Evolutionary conservation across 2,888 invertebrate genomes (phyloP).

Genomic region (Galerucella calmariensis): DNA sequence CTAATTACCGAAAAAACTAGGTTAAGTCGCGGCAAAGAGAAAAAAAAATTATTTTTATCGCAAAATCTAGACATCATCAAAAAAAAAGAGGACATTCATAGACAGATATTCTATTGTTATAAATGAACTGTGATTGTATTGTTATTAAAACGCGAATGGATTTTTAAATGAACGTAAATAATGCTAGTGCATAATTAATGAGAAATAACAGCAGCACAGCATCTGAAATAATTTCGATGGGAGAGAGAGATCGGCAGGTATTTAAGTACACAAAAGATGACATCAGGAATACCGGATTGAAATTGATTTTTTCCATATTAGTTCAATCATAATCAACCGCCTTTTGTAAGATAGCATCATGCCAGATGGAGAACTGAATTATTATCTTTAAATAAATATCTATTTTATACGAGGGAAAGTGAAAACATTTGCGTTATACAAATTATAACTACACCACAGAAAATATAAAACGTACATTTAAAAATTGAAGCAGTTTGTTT

Average conservation of each 20-base stretch:
- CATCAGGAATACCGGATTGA: neutral
- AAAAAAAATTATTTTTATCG: slow-evolving; percentile 28
- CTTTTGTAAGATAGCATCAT: slow-evolving; percentile 1
- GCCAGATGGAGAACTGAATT: neutral
- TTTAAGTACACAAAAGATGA: slow-evolving; percentile 2
- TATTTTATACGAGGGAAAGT: neutral
- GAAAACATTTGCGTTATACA: neutral
- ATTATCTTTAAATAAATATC: neutral
- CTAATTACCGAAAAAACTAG: slow-evolving; percentile 28
- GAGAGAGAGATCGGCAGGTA: neutral
- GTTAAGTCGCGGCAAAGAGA: slow-evolving; percentile 22
- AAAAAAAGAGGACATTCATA: slow-evolving; percentile 15
- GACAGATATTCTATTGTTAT: slow-evolving; percentile 28
- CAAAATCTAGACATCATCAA: slow-evolving; percentile 28
- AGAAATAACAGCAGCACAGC: neutral
- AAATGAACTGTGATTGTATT: slow-evolving; percentile 15
- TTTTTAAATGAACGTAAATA: slow-evolving; percentile 5
- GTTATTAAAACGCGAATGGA: slow-evolving; percentile 23
- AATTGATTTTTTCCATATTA: slow-evolving; percentile 11
- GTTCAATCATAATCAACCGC: neutral
- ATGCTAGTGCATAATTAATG: neutral
- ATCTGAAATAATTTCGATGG: neutral
- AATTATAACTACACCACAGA: no score
- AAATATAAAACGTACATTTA: no score
- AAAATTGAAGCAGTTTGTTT: no score